A percentile compares a stretch with the other conserved stretches of the same genome.
phyloP scores from a whole-genome alignment of 1,140 invertebrate genomes.

The Lasaia peninsularis region DNA sequence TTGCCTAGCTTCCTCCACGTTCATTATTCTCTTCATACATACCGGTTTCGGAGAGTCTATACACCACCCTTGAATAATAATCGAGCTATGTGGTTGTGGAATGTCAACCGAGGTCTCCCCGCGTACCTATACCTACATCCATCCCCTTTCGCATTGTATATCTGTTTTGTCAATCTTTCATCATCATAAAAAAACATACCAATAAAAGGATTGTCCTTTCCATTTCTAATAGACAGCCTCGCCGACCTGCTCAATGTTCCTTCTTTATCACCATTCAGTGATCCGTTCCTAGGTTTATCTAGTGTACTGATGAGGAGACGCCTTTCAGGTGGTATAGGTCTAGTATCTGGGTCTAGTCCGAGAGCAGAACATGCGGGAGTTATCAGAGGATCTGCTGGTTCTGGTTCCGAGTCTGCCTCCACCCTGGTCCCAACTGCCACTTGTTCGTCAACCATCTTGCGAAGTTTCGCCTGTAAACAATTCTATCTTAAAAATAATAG shows the following conservation, averaged over 20 bases:
- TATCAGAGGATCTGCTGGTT: conserved; percentile 74
- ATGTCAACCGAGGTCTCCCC: too few species aligned
- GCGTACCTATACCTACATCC: too few species aligned
- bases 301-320: conserved; percentile 67
- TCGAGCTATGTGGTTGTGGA: too few species aligned
- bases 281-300: conserved; percentile 59
- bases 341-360: conserved; percentile 49
- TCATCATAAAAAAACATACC: conserved; percentile 37
- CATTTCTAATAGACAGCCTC: conserved; percentile 63
- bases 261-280: conserved; percentile 61
- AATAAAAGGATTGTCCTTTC: conserved; percentile 70
- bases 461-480: conserved; percentile 73
- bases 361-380: conserved; percentile 67
- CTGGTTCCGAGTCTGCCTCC: conserved; percentile 64
- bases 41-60: too few species aligned
- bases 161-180: too few species aligned
- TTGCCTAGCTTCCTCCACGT: too few species aligned
- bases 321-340: conserved; percentile 57
- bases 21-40: too few species aligned
- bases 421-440: conserved; percentile 65
- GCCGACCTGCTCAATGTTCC: conserved; percentile 57
- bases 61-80: too few species aligned
- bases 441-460: conserved; percentile 77
- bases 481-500: conserved; percentile 3
- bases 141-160: too few species aligned